These are phyloP conservation scores for Melanotaenia duboulayi DNA, from an alignment of 2,113 vertebrate genomes.

Conservation along the genomic window DNA sequence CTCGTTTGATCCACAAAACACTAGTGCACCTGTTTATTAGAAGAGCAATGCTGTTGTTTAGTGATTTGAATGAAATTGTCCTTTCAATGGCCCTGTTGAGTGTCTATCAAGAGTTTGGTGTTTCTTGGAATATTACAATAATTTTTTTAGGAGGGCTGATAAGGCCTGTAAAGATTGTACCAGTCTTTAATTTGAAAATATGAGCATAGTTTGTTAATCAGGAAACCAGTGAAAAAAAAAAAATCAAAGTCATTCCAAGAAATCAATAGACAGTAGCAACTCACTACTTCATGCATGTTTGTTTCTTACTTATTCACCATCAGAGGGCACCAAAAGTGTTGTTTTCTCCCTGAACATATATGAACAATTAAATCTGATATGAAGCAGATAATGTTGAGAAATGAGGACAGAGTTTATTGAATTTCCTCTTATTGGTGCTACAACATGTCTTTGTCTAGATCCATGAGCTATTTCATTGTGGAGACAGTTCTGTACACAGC, in stretches of 20 bases:
- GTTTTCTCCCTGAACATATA: conserved; percentile 16
- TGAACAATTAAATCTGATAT: conserved; percentile 36
- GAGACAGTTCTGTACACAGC: background rate
- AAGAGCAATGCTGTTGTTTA: background rate
- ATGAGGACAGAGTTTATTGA: conserved; percentile 37
- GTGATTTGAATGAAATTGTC: background rate
- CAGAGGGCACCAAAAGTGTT: conserved; percentile 58
- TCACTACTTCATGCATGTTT: conserved; percentile 26
- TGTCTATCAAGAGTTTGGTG: background rate
- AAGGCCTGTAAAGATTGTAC: conserved; percentile 21
- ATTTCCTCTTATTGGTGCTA: conserved; percentile 16
- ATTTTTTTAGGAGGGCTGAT: conserved; percentile 17
- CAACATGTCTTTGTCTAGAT: conserved; percentile 23
- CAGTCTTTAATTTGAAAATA: conserved; percentile 41
- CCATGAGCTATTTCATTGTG: background rate
- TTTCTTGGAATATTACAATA: background rate
- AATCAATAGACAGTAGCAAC: conserved; percentile 72
- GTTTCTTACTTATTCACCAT: conserved; percentile 35
- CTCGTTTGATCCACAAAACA: background rate
- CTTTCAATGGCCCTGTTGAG: background rate
- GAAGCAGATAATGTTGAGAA: conserved; percentile 11
- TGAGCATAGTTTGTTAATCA: conserved; percentile 24
- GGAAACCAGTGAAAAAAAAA: conserved; percentile 56
- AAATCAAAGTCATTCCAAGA: conserved; percentile 63
- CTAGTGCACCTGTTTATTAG: background rate